Percentiles rank a stretch among this genome's conserved stretches.
These are phyloP conservation scores for Caenorhabditis tropicalis DNA, from an alignment of 1,140 invertebrate species.

Conservation along the genomic window DNA sequence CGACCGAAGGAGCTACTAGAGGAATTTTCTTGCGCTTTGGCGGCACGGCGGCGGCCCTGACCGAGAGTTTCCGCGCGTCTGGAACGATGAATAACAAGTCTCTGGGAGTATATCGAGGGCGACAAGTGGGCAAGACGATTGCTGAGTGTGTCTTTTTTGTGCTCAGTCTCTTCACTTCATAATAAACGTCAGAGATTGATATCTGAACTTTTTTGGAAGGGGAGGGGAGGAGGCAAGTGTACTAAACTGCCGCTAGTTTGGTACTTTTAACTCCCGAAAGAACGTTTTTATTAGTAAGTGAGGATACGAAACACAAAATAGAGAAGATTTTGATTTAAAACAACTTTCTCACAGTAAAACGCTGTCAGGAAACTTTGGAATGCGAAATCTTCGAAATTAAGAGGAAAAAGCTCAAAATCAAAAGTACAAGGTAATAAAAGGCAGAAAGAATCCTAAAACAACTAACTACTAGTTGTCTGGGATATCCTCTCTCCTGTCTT, in stretches of 20 bases:
- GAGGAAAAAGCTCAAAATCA: not conserved
- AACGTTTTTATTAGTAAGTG: not conserved
- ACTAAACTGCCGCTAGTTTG: not conserved
- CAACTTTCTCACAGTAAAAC: too few relatives aligned
- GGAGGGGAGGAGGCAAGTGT: not conserved
- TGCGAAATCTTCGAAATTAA: not conserved
- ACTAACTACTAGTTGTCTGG: conserved; percentile 15
- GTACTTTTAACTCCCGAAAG: not conserved
- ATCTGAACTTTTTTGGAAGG: conserved; percentile 28
- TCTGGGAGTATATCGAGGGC: conserved; percentile 27
- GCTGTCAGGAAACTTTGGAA: too few relatives aligned
- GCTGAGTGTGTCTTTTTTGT: conserved; percentile 35
- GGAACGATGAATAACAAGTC: conserved; percentile 43
- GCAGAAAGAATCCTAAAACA: not conserved
- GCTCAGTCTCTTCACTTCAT: conserved; percentile 40
- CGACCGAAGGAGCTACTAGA: not conserved
- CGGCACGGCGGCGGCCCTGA: conserved; percentile 33
- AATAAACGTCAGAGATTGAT: conserved; percentile 44
- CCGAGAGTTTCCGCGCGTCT: conserved; percentile 37
- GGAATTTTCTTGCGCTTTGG: conserved; percentile 7
- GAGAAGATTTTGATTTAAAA: not conserved
- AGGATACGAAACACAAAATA: not conserved
- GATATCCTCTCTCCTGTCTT: conserved; percentile 38
- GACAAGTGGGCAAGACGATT: conserved; percentile 28
- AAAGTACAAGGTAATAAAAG: not conserved